Evolutionary conservation across 2,888 invertebrate genomes (phyloP).

Genomic region (Drosophila subsilvestris): DNA sequence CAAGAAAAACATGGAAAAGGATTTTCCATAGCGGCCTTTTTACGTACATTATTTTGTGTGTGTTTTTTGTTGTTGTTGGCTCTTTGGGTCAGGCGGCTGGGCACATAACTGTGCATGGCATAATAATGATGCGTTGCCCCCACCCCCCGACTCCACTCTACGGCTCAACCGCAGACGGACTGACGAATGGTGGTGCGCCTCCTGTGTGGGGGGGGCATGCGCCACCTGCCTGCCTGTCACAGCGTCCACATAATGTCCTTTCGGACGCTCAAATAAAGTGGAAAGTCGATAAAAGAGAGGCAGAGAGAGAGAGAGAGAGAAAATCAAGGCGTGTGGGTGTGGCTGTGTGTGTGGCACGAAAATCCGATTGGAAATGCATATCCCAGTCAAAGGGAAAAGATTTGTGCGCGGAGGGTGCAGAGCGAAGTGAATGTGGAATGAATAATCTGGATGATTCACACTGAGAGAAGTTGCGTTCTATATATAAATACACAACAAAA

Average conservation of each 20-base stretch:
- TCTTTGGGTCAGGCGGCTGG: constrained; percentile 65
- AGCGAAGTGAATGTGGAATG: neutral
- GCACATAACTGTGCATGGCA: constrained; percentile 79
- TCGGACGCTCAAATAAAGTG: constrained; percentile 40
- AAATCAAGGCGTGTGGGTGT: constrained; percentile 20
- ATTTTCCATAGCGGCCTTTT: constrained; percentile 72
- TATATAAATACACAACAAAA: no score
- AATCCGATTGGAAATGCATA: constrained; percentile 65
- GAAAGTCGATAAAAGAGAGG: constrained; percentile 40
- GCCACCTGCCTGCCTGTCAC: constrained; percentile 32
- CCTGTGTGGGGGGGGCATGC: constrained; percentile 13
- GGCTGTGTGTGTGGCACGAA: constrained; percentile 38
- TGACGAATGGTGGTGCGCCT: neutral
- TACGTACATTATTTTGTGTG: constrained; percentile 58
- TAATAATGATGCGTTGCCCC: constrained; percentile 70
- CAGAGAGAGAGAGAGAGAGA: constrained; percentile 8
- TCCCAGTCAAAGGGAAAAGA: constrained; percentile 16
- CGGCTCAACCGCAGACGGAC: constrained; percentile 43
- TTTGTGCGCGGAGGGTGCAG: neutral
- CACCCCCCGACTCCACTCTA: constrained; percentile 27
- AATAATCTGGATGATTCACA: constrained; percentile 9
- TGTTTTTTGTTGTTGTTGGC: constrained; percentile 23
- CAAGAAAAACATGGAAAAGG: constrained; percentile 56
- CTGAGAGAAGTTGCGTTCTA: neutral
- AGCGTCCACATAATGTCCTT: constrained; percentile 34